Percentiles rank a stretch among this genome's conserved stretches.
Conservation (phyloP, 2,888 invertebrate species). For the Conus canariensis region DNA sequence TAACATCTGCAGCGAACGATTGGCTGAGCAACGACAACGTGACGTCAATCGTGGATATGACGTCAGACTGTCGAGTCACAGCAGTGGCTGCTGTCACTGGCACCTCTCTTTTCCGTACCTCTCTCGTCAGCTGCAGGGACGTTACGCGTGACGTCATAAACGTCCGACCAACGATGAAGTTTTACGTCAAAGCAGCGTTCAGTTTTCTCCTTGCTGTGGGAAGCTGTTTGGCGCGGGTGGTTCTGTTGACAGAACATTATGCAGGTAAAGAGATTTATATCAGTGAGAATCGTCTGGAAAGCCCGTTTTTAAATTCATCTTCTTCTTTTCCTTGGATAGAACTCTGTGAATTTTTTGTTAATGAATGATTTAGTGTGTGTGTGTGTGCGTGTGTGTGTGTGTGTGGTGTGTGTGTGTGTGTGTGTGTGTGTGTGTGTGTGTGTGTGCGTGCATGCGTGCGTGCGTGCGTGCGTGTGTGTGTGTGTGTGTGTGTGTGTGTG, state of each 20-base stretch:
- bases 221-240: constrained; percentile 35
- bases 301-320: too few relatives aligned
- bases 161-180: constrained; percentile 12
- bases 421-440: too few relatives aligned
- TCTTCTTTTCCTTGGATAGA: too few relatives aligned
- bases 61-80: constrained; percentile 32
- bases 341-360: too few relatives aligned
- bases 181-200: constrained; percentile 27
- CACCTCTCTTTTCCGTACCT: constrained; percentile 21
- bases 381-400: too few relatives aligned
- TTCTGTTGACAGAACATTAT: constrained; percentile 23
- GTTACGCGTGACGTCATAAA: not conserved
- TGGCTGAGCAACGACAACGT: constrained; percentile 28
- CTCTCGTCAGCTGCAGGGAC: constrained; percentile 26
- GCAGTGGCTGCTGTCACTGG: constrained; percentile 16
- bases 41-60: constrained; percentile 31
- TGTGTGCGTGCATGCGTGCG: not conserved
- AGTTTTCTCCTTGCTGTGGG: constrained; percentile 6
- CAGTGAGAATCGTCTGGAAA: too few relatives aligned
- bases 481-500: constrained; percentile 27
- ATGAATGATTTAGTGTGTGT: too few relatives aligned
- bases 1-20: not conserved
- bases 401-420: too few relatives aligned
- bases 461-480: not conserved
- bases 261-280: not conserved